Base-by-base conservation (phyloP, 2,113 vertebrate genomes). In the Terrapene triunguis region DNA sequence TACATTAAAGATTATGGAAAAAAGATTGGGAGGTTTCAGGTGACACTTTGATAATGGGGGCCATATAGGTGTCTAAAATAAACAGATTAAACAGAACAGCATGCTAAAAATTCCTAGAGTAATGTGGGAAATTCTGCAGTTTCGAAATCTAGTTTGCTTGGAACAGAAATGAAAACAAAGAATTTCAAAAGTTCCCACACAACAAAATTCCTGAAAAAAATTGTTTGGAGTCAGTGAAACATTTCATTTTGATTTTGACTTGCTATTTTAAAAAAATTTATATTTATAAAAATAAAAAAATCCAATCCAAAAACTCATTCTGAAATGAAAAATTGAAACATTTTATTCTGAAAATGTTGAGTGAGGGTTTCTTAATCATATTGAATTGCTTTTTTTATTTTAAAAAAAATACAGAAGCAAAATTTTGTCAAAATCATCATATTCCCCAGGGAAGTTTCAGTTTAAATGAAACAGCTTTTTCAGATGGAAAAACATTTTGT, bases 241-340 rank as follows among this genome's bases (percentile, higher is more conserved):
- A 17, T 90, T 92, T 89, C 0, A 47, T 95, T 91, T 94, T 83
- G 27, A 22, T 81, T 90, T 38, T 62, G 35, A 2, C 48, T 89
- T 86, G 80, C 54, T 80, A 38, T 2, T 78, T 91, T 84, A 55
- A n/a, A 92, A 84, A 53, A 69, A 85, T 16, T 50, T 59, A 65
- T 38, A 6, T 0, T 0, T 74, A 84, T 65, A 8, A 54, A 48
- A 17, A 44, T 92, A 93, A 38, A 82, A 95, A 92, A 38, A n/a
- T 84, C 3, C 51, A 35, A 35, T 32, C 59, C 27, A 32, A 35
- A 65, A 65, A 17, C 7, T 53, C 55, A 83, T 21, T 80, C 93
- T 84, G 84, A 79, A 19, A 62, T 72, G 4, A 80, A 90, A 17
- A 69, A 44, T 5, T 57, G 8, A 76, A 76, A 76, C 17, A 25